Evolutionary conservation across 2,113 vertebrate species (phyloP).

Genomic region (Nestor notabilis): DNA sequence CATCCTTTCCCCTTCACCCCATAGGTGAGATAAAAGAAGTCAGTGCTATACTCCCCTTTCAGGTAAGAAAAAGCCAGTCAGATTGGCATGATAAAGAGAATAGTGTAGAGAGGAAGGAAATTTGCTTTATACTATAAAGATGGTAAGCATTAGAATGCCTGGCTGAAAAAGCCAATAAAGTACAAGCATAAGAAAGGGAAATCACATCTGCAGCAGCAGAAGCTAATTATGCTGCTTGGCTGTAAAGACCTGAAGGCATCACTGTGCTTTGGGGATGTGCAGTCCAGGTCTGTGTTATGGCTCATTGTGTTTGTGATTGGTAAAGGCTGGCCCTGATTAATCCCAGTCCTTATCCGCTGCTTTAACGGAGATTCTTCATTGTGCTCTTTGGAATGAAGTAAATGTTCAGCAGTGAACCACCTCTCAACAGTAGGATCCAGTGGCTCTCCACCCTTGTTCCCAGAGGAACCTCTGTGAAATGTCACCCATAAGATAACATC

Average conservation of each 20-base stretch:
- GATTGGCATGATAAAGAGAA: not conserved
- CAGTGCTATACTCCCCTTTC: not conserved
- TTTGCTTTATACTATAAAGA: not conserved
- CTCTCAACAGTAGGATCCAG: not conserved
- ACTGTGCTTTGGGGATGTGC: not conserved
- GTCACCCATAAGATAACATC: not conserved
- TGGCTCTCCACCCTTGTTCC: not conserved
- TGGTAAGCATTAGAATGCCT: not conserved
- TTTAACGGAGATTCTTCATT: not conserved
- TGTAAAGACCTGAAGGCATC: not conserved
- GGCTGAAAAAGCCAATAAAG: not conserved
- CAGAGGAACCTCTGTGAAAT: not conserved
- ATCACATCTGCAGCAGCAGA: not conserved
- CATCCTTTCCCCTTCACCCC: not conserved
- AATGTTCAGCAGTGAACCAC: not conserved
- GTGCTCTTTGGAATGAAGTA: not conserved
- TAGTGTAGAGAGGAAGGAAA: not conserved
- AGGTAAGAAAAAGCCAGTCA: not conserved
- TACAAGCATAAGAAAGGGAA: not conserved
- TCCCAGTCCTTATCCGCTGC: not conserved
- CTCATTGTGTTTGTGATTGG: fast-evolving
- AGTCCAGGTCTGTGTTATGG: not conserved
- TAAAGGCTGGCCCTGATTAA: not conserved
- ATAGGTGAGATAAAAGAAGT: not conserved
- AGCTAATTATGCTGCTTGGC: not conserved